These are phyloP conservation scores for Epinephelus cyanopodus DNA, from an alignment of 2,113 vertebrate genomes.

Conservation along the genomic window DNA sequence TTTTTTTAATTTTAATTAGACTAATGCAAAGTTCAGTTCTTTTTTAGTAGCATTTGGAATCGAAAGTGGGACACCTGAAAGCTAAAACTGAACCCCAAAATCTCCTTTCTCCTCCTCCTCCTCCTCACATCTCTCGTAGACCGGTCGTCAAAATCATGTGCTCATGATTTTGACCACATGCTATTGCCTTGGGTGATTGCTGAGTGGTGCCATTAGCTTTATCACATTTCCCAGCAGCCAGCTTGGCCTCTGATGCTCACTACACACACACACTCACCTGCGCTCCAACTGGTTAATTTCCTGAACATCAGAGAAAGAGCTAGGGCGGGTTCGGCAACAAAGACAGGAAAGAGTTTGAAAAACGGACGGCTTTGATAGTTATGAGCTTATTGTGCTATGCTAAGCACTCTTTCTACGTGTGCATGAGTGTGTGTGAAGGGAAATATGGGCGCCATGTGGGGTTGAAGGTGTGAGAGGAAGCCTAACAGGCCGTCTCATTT, in stretches of 20 bases:
- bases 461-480: slow-evolving; percentile 66
- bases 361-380: slow-evolving; percentile 70
- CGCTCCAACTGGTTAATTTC: slow-evolving; percentile 74
- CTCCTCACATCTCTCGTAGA: slow-evolving; percentile 11
- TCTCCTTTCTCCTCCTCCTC: not conserved
- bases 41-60: slow-evolving; percentile 19
- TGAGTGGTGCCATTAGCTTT: slow-evolving; percentile 48
- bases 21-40: slow-evolving; percentile 17
- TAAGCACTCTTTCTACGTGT: slow-evolving; percentile 52
- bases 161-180: slow-evolving; percentile 42
- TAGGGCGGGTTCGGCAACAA: slow-evolving; percentile 63
- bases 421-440: slow-evolving; percentile 49
- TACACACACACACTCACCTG: slow-evolving; percentile 62
- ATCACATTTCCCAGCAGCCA: slow-evolving; percentile 35
- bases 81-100: not conserved
- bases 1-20: not conserved
- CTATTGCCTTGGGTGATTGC: slow-evolving; percentile 36
- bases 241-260: slow-evolving; percentile 32
- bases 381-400: slow-evolving; percentile 61
- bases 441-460: slow-evolving; percentile 80
- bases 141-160: slow-evolving; percentile 44
- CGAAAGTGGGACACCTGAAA: not conserved
- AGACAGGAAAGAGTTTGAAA: slow-evolving; percentile 74
- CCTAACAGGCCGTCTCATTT: slow-evolving; percentile 66
- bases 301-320: slow-evolving; percentile 66